These are phyloP conservation scores for Brachyhypopomus occidentalis DNA, from an alignment of 2,113 vertebrate species.

Conservation along the genomic window DNA sequence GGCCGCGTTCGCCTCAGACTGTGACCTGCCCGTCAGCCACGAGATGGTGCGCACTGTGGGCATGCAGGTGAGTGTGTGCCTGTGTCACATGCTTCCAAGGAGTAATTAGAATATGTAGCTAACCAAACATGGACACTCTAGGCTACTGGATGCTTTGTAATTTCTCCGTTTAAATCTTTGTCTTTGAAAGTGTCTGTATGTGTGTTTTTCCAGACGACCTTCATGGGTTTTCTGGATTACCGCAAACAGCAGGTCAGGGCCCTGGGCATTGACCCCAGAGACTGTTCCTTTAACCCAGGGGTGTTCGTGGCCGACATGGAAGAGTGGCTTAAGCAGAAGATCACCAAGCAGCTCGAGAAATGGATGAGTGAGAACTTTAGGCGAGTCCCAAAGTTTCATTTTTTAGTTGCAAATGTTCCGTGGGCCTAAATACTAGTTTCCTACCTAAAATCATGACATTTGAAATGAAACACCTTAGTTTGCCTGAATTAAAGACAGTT, in stretches of 20 bases:
- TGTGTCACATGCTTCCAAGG: neutral
- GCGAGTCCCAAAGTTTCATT: slow-evolving; percentile 63
- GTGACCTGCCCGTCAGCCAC: slow-evolving; percentile 86
- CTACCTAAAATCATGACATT: no score
- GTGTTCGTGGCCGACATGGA: slow-evolving; percentile 91
- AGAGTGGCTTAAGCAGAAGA: slow-evolving; percentile 89
- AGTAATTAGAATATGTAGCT: no score
- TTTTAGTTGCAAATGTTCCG: neutral
- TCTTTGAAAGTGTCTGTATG: neutral
- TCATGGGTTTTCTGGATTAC: slow-evolving; percentile 97
- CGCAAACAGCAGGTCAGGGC: slow-evolving; percentile 86
- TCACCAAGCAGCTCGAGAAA: slow-evolving; percentile 92
- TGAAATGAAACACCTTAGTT: no score
- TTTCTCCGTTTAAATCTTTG: no score
- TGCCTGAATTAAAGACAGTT: neutral
- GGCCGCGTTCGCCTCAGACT: slow-evolving; percentile 93
- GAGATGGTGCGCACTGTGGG: slow-evolving; percentile 88
- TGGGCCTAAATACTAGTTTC: neutral
- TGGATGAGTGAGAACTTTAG: slow-evolving; percentile 93
- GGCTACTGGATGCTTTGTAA: no score
- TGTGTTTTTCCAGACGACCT: slow-evolving; percentile 81
- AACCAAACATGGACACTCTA: no score
- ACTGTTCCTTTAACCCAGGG: slow-evolving; percentile 96
- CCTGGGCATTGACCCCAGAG: slow-evolving; percentile 89
- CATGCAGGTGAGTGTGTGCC: slow-evolving; percentile 84